Base-by-base conservation (phyloP, 2,797 vertebrate species). In the Tenualosa ilisha region DNA sequence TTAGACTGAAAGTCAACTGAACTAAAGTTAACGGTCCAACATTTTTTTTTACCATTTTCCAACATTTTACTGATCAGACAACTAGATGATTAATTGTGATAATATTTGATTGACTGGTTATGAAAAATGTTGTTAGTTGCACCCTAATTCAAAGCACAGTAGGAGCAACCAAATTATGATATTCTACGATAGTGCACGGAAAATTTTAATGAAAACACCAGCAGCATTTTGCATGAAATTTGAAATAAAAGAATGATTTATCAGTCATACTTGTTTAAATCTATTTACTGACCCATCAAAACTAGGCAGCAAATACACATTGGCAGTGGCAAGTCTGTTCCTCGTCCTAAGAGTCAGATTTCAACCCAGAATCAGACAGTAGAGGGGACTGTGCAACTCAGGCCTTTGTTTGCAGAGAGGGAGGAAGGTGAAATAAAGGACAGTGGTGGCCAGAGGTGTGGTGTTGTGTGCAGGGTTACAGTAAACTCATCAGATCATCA, bases 261-360 rank as follows among this genome's bases (percentile, higher is more conserved):
- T 37, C 65, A 46, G 40, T 9, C 72, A 9, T 46, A 79, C 37
- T 79, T 43, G 12, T 79, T 79, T 46, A 40, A 68, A 24, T 75
- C 82, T 24, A 61, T 89, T 89, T 84, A 88, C 83, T 84, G 84
- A 65, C 75, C 84, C 43, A 63, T 82, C 20, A 54, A 59, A 86
- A n/a, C 31, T 53, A 56, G 46, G 50, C 68, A 85, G 61, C 54
- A 82, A 51, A 59, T 79, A 79, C 72, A 79, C 43, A 40, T 82
- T 82, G 83, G 83, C 83, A 84, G 86, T 86, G 63, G 56, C 61
- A 82, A 65, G 81, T 83, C 22, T 79, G 24, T 50, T 56, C 75
- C 72, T 82, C 7, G 6, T 79, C 72, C 72, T 9, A 46, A 22
- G 20, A 46, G 72, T 22, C 50, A 51, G 17, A 9, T 22, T 79